Percentiles rank a stretch among this genome's conserved stretches.
Evolutionary conservation across 2,113 vertebrate genomes (phyloP).

Genomic region (Plecturocebus donacophilus): DNA sequence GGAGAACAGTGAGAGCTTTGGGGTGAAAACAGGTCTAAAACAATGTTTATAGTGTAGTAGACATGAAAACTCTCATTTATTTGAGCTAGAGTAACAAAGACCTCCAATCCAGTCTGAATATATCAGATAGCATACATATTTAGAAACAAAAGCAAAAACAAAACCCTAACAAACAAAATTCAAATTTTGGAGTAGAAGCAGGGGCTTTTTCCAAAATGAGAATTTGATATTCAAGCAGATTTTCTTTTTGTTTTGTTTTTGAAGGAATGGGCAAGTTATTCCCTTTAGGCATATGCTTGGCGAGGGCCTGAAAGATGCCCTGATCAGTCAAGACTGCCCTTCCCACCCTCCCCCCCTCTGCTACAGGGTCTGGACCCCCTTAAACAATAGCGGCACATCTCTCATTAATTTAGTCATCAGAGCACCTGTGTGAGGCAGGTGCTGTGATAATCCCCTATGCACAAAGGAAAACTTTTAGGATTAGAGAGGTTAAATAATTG

Average conservation of each 20-base stretch:
- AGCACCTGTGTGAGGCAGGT: neutral
- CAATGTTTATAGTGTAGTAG: neutral
- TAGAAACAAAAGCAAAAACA: neutral
- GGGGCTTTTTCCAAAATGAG: neutral
- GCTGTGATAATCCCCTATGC: neutral
- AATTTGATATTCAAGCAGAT: neutral
- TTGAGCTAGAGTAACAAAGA: neutral
- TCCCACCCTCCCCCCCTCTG: accelerated
- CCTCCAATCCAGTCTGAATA: neutral
- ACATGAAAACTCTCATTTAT: neutral
- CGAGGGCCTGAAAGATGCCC: neutral
- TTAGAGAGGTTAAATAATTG: neutral
- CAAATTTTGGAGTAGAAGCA: neutral
- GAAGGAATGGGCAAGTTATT: neutral
- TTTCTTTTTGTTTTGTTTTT: neutral
- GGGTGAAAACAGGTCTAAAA: slow-evolving; percentile 6
- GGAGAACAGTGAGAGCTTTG: neutral
- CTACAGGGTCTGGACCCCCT: neutral
- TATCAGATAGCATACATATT: neutral
- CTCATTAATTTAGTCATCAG: neutral
- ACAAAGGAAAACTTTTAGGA: neutral
- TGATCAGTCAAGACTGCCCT: neutral
- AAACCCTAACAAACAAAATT: neutral
- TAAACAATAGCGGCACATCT: too few species aligned
- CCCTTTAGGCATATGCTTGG: neutral